Evolutionary conservation across 2,113 vertebrate genomes (phyloP), one percentile per base, ranked within the genome.

Genomic region (Gymnarchus niloticus): DNA sequence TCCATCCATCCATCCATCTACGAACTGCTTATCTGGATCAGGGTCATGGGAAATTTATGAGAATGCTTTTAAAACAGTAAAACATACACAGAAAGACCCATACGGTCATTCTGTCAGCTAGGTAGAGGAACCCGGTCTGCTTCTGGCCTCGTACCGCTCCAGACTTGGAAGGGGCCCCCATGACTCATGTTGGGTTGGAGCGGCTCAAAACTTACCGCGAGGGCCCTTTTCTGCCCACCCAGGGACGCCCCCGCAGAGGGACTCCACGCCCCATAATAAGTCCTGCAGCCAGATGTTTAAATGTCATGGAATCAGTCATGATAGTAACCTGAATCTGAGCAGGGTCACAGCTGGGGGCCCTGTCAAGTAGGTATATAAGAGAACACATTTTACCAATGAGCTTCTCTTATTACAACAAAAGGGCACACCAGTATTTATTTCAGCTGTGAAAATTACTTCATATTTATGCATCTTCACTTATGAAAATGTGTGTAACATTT

Each of bases 241-340:
- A 8, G 19, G 59, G 3, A 33, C 33, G n/a, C n/a, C 59, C 28
- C 25, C 28, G 28, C 25, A 17, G 4, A 41, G 61, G 37, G 28
- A 17, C 5, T 69, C 61, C 28, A 17, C 14, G 28, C 28, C 12
- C 61, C 28, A 69, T 37, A 25, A 73, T 73, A 0, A 2, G 33
- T 73, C 65, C 33, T 2, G 21, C 44, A n/a, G 23, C 76, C 76
- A 78, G 76, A 78, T 78, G 76, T 78, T 23, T 44, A 78, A 78
- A 51, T 56, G 65, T 77, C 25, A 85, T 44, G 28, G 49, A 76
- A 73, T 54, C 61, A 41, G 83, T 85, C 3, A 25, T 59, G 41
- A 85, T 85, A 76, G 73, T 25, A 81, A 85, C 41, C 51, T 59
- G 49, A 44, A 3, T 33, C 28, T 56, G 25, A 49, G 48, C 65